Base-by-base conservation (phyloP, 2,113 vertebrate genomes). In the Erythrocercus mccallii region DNA sequence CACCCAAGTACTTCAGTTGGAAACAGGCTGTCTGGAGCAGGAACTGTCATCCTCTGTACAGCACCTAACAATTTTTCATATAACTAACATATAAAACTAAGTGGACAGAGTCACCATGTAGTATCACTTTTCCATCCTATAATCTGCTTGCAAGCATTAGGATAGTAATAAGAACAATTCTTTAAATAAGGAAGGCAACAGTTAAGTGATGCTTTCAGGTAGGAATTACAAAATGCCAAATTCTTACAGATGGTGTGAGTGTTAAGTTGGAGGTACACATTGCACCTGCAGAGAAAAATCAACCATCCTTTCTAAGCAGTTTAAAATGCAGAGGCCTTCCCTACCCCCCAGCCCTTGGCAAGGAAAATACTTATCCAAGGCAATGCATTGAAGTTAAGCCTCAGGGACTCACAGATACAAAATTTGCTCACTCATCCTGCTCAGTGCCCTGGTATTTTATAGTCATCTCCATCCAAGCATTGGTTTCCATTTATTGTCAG, bases 271-370 rank as follows among this genome's bases (percentile, higher is more conserved):
- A 65, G 4, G 8, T 10, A 38, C 5, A 0, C 11, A 11, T 9
- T 38, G 35, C 21, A 78, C 16, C 35, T 53, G 12, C 33, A 86
- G 23, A 81, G 38, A 62, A 81, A 84, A 81, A 60, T 18, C 51
- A 76, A 33, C 35, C 28, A 60, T 9, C 15, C 17, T 17, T 79
- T 50, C 47, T 17, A 4, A 76, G 33, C 42, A 81, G 24, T 51
- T 84, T 42, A 38, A 71, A 84, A 87, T 4, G 6, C 21, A 61
- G 48, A 72, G 4, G 3, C 5, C 5, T 7, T 16, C 6, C 22
- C 5, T 1, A 5, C 0, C 12, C 8, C 18, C 12, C 23, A 72
- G 0, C 5, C 25, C 80, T 23, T 42, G 33, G 38, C 21, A 86
- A 84, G 42, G 4, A 62, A 61, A 81, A 23, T 1, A 62, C 19